phyloP scores from a whole-genome alignment of 2,888 invertebrate genomes.

The Chorisops tibialis region DNA sequence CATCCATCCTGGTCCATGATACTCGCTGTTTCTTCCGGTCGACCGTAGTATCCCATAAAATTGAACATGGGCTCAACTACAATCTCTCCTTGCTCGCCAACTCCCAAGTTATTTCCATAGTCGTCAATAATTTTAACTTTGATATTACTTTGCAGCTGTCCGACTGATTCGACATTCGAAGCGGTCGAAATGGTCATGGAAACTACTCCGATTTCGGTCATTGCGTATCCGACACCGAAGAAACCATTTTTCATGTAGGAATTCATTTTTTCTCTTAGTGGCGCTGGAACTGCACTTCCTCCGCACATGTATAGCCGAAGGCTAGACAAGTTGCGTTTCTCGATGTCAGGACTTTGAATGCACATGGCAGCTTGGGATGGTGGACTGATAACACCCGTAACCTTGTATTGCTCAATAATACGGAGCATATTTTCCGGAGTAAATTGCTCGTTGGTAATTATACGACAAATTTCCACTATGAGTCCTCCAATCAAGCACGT shows the following conservation, averaged over 20 bases:
- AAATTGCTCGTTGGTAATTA: slow-evolving; percentile 25
- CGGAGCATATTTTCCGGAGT: too few species aligned
- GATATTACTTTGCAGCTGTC: slow-evolving; percentile 40
- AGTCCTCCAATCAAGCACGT: slow-evolving; percentile 35
- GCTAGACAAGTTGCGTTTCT: not conserved
- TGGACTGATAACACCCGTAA: not conserved
- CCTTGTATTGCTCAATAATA: slow-evolving; percentile 27
- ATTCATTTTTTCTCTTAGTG: slow-evolving; percentile 1
- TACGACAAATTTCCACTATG: slow-evolving; percentile 27
- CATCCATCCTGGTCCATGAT: too few species aligned
- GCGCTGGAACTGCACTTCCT: slow-evolving; percentile 34
- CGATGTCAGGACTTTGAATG: too few species aligned
- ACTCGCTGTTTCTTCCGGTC: too few species aligned
- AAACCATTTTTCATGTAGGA: too few species aligned
- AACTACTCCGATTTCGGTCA: slow-evolving; percentile 37
- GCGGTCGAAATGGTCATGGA: not conserved
- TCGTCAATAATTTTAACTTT: slow-evolving; percentile 42
- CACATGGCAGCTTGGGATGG: slow-evolving; percentile 15
- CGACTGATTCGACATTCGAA: slow-evolving; percentile 38
- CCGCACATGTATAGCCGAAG: slow-evolving; percentile 39
- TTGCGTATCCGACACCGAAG: slow-evolving; percentile 19
- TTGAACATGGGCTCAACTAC: too few species aligned
- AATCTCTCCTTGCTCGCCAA: too few species aligned
- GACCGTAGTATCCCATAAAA: too few species aligned
- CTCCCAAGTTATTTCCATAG: too few species aligned